Base-by-base conservation (phyloP, 2,113 vertebrate genomes). In the Xiphophorus maculatus region DNA sequence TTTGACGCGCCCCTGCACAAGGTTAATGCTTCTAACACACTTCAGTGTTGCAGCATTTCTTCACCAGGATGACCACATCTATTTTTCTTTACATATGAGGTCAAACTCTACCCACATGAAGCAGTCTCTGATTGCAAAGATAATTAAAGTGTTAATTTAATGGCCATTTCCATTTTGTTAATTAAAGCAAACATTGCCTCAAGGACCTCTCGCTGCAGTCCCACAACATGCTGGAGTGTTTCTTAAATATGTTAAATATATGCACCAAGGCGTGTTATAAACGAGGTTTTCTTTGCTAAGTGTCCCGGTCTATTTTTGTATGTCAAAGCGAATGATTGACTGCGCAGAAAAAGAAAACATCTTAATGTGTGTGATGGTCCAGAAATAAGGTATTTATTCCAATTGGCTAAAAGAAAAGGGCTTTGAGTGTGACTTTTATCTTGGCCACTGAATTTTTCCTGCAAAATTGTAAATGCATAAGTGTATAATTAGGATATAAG, bases 241-340 rank as follows among this genome's bases (percentile, higher is more conserved):
- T 89, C 86, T 90, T 82, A 88, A 91, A 92, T 84, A 89, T 80
- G 86, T 82, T 81, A 87, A 91, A 88, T 85, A 83, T 91, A 87
- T 87, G 81, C 87, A 82, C 68, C 33, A 77, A 90, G 80, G 86
- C 71, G n/a, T 85, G 82, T 93, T 93, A 91, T 92, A 91, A 94
- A 93, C 88, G 82, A 91, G 89, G 92, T 94, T 95, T 94, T 92
- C 93, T 95, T 94, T 93, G 76, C 93, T 94, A 94, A 95, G 93
- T 94, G 91, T 92, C 91, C 78, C 73, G 1, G 83, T 92, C 89
- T 95, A 75, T 94, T 95, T 95, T 94, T 91, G 65, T 91, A 94
- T 93, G 93, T 94, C 93, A 94, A 74, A 88, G 84, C 69, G 64
- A 83, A 90, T 93, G 93, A 95, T 93, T 88, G 92, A 95, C 93